Conservation (phyloP, 2,113 vertebrate genomes). For the Barbus barbus region DNA sequence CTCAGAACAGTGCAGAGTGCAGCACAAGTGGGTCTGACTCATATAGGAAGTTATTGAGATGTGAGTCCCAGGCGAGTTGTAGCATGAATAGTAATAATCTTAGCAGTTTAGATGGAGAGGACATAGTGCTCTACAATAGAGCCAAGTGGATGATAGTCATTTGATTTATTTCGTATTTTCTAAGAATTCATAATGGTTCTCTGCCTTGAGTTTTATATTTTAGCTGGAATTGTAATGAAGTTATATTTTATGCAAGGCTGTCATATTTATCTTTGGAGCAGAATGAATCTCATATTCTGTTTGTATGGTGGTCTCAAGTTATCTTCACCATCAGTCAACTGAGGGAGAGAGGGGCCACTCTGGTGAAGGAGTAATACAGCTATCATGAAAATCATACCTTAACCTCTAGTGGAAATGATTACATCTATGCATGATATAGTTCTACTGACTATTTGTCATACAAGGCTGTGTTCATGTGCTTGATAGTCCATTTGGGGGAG, state of each 20-base stretch:
- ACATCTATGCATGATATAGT: conserved; percentile 23
- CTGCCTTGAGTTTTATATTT: neutral
- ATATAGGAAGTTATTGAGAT: conserved; percentile 33
- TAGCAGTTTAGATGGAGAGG: conserved; percentile 4
- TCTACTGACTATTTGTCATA: conserved; percentile 24
- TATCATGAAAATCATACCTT: neutral
- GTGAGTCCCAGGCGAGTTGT: conserved; percentile 20
- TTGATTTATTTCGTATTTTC: conserved; percentile 19
- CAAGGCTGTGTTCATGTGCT: conserved; percentile 11
- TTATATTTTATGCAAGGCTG: neutral
- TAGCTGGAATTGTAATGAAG: neutral
- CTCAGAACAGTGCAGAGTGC: neutral
- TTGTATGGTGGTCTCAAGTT: conserved; percentile 4
- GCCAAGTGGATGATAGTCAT: conserved; percentile 21
- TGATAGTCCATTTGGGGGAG: neutral
- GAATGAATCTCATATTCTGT: neutral
- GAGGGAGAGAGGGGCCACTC: neutral
- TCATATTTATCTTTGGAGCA: neutral
- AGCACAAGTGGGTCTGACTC: conserved; percentile 20
- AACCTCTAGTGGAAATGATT: conserved; percentile 11
- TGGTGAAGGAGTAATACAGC: neutral
- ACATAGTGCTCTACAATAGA: conserved; percentile 11
- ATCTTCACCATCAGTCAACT: neutral
- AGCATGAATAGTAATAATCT: conserved; percentile 36
- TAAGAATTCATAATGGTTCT: neutral